Base-by-base conservation (phyloP, 1,140 invertebrate species). In the Venturia canescens region DNA sequence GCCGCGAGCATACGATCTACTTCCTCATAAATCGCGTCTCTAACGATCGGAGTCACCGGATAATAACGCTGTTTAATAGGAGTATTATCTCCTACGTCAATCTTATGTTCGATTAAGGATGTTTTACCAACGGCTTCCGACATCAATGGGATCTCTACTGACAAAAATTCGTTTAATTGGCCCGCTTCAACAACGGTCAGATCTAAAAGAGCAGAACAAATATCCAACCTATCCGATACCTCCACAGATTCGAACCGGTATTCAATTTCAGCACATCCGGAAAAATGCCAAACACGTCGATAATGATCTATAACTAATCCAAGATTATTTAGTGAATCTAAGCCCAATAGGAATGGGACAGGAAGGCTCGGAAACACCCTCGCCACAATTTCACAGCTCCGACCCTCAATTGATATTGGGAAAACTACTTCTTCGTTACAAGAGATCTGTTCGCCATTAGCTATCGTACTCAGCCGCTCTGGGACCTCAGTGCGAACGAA, bases 21-120 rank as follows among this genome's bases (percentile, higher is more conserved):
- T 82, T 85, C 85, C 15, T 44, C 31, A 78, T 78, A 21, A 31
- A 44, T 44, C 38, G 38, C 38, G 13, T 13, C 13, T 31, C 5
- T 44, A 60, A 18, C 63, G 4, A 18, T 34, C 16, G 60, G 60
- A 13, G 77, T 78, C 13, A 48, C 23, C n/a, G 86, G 84, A 66
- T 83, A 83, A 38, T 84, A 80, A 34, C 82, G 50, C 13, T 84
- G 83, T 63, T 83, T 84, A n/a, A 88, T 78, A 0, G 87, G 85
- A 66, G 77, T 31, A 4, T 67, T 60, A 71, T 83, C 53, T 0
- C 80, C 84, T 3, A 83, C 85, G 57, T 87, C 85, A 21, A 88
- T 57, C 7, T 23, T 18, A 57, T 57, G 53, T n/a, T 57, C 53
- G 5, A 57, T 9, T 9, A 57, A 57, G 5, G 53, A 57, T 9